These are phyloP conservation scores for Crypturellus tataupa DNA, from an alignment of 2,797 vertebrate species.

Conservation along the genomic window DNA sequence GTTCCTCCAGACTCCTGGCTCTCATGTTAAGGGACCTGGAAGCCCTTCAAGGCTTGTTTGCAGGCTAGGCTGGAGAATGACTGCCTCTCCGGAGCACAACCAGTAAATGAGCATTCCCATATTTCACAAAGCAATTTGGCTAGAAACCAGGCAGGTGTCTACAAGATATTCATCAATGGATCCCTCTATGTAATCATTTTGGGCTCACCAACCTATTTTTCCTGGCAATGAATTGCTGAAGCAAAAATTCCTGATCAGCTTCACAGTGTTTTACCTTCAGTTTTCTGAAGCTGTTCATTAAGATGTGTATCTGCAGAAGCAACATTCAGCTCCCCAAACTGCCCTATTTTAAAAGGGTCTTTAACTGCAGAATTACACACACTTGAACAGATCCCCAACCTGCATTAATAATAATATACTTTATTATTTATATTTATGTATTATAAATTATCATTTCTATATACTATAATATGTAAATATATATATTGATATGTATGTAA, in stretches of 20 bases:
- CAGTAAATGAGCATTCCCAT: neutral
- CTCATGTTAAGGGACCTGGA: neutral
- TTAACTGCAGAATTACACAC: neutral
- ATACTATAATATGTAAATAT: no score
- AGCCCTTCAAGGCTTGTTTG: neutral
- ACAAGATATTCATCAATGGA: neutral
- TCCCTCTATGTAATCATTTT: neutral
- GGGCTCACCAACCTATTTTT: neutral
- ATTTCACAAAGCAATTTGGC: neutral
- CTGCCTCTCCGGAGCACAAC: neutral
- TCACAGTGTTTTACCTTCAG: neutral
- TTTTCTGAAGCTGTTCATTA: neutral
- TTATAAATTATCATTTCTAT: no score
- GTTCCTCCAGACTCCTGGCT: neutral
- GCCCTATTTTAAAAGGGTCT: neutral
- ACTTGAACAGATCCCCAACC: neutral
- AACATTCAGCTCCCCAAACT: neutral
- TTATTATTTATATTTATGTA: no score
- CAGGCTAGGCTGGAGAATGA: neutral
- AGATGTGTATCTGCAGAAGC: fast-evolving
- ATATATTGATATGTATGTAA: no score
- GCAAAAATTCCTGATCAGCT: neutral
- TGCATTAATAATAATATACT: neutral
- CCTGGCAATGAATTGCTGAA: fast-evolving
- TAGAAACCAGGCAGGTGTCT: neutral